phyloP scores from a whole-genome alignment of 2,113 vertebrate genomes.

The Casuarius casuarius region DNA sequence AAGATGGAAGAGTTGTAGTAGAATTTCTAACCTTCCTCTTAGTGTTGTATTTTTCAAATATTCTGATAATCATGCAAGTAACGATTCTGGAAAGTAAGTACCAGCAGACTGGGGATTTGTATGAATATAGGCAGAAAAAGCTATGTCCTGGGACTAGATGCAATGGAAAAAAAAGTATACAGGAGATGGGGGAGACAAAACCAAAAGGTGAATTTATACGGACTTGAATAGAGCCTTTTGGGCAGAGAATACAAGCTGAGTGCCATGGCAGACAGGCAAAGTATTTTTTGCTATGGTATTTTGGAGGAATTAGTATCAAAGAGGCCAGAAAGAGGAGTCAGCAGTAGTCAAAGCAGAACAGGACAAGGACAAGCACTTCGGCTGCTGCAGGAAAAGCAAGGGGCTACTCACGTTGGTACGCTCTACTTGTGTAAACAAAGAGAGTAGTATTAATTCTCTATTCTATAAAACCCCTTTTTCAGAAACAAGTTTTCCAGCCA shows the following conservation, averaged over 20 bases:
- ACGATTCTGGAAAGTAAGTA: not conserved
- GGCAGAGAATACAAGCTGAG: not conserved
- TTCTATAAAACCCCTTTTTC: slow-evolving; percentile 4
- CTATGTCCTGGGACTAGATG: not conserved
- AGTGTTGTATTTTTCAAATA: not conserved
- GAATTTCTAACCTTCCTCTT: not conserved
- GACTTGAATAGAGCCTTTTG: not conserved
- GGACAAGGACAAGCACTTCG: not conserved
- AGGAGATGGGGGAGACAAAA: not conserved
- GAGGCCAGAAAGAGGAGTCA: slow-evolving; percentile 26
- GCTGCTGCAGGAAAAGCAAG: slow-evolving; percentile 12
- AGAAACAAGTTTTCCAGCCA: slow-evolving; percentile 58
- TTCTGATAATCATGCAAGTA: not conserved
- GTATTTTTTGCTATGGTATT: not conserved
- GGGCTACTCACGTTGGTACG: not conserved
- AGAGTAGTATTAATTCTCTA: not conserved
- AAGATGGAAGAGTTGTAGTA: not conserved
- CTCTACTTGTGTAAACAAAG: not conserved
- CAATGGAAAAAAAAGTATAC: not conserved
- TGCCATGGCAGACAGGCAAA: not conserved
- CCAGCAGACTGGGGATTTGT: not conserved
- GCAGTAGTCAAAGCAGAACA: not conserved
- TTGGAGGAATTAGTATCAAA: not conserved
- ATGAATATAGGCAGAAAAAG: not conserved
- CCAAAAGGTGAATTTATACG: not conserved